phyloP scores from a whole-genome alignment of 64 coral and sea anemone genomes.

The Porites lutea region DNA sequence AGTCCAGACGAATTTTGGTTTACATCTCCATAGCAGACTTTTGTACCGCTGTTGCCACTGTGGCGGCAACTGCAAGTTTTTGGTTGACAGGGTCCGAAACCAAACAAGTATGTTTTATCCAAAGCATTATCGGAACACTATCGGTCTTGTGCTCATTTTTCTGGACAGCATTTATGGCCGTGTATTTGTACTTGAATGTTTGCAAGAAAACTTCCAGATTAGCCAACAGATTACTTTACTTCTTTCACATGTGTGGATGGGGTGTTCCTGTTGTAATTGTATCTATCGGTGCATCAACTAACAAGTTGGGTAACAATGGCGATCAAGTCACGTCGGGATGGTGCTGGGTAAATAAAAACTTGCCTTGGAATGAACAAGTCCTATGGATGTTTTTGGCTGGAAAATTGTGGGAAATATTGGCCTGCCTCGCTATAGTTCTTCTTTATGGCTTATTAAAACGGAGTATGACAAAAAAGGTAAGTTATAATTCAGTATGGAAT shows the following conservation, averaged over 20 bases:
- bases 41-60: constrained; percentile 66
- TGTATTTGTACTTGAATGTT: constrained; percentile 82
- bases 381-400: constrained; percentile 95
- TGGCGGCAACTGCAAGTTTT: constrained; percentile 49
- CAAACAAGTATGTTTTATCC: constrained; percentile 6
- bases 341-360: constrained; percentile 78
- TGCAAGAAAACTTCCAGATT: constrained; percentile 39
- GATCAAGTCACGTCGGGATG: constrained; percentile 74
- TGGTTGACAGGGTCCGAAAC: constrained; percentile 4
- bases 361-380: neutral
- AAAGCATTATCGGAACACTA: constrained; percentile 70
- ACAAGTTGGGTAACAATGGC: constrained; percentile 60
- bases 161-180: constrained; percentile 85
- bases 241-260: constrained; percentile 91
- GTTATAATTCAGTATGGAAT: too few relatives aligned
- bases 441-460: constrained; percentile 74
- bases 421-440: constrained; percentile 73
- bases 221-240: constrained; percentile 66
- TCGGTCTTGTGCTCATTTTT: constrained; percentile 92
- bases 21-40: constrained; percentile 96
- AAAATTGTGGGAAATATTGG: constrained; percentile 94
- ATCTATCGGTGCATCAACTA: neutral
- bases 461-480: constrained; percentile 79
- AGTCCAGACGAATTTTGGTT: constrained; percentile 83
- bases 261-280: constrained; percentile 72